A percentile compares a stretch with the other conserved stretches of the same genome.
Conservation (phyloP, 2,888 invertebrate species). For the Chrysodeixis includens region DNA sequence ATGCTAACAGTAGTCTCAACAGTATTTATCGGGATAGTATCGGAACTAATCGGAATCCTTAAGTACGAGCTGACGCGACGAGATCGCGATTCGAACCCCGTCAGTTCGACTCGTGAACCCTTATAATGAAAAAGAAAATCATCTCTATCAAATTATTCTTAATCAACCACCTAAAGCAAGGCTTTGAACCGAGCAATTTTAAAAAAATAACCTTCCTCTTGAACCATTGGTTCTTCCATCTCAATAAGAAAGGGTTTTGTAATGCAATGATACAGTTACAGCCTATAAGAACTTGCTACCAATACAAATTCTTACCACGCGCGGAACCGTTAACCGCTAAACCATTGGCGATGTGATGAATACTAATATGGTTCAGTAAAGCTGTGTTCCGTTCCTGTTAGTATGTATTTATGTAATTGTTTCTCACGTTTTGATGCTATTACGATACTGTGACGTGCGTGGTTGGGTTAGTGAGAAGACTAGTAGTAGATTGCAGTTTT, state of each 20-base stretch:
- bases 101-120: no score
- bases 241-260: background rate
- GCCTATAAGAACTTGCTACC: background rate
- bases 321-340: slow-evolving; percentile 60
- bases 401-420: slow-evolving; percentile 51
- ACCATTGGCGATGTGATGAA: slow-evolving; percentile 51
- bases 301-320: slow-evolving; percentile 66
- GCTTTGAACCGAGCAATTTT: no score
- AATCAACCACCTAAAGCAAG: no score
- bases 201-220: no score
- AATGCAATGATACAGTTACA: slow-evolving; percentile 1
- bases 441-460: background rate
- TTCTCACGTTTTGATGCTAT: slow-evolving; percentile 36
- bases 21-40: no score
- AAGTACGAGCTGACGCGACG: no score
- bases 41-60: no score
- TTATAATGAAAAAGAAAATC: no score
- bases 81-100: no score
- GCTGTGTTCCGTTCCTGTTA: slow-evolving; percentile 21
- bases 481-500: background rate
- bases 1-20: no score
- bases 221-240: background rate
- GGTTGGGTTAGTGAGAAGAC: no score
- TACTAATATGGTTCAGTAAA: slow-evolving; percentile 58
- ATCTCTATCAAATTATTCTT: no score